Conservation (phyloP, 2,888 invertebrate species). For the Ophion slaviceki region DNA sequence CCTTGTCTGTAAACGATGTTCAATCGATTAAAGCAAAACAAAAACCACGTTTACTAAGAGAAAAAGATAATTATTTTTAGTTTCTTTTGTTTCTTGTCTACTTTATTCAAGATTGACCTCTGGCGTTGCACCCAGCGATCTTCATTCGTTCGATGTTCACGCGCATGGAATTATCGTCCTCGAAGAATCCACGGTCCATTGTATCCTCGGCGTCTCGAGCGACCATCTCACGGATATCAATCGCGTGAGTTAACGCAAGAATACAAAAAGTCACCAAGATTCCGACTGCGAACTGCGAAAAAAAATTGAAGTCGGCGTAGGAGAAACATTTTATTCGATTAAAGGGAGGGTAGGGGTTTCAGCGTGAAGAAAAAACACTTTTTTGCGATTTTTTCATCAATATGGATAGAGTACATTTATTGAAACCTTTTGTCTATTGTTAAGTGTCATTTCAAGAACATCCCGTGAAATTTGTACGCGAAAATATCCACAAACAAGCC, state of each 20-base stretch:
- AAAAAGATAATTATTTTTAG: not conserved
- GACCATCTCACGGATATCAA: slow-evolving; percentile 83
- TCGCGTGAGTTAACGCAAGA: slow-evolving; percentile 82
- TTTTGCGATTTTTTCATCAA: too few relatives aligned
- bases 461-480: too few relatives aligned
- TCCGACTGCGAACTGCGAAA: slow-evolving; percentile 79
- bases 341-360: too few relatives aligned
- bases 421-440: too few relatives aligned
- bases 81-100: not conserved
- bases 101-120: slow-evolving; percentile 74
- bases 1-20: slow-evolving; percentile 78
- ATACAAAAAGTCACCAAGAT: slow-evolving; percentile 80
- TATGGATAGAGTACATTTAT: too few relatives aligned
- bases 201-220: slow-evolving; percentile 83
- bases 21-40: not conserved
- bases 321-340: not conserved
- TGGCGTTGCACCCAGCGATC: slow-evolving; percentile 82
- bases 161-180: slow-evolving; percentile 80
- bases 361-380: too few relatives aligned
- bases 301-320: not conserved
- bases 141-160: slow-evolving; percentile 83
- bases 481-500: too few relatives aligned
- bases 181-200: slow-evolving; percentile 81
- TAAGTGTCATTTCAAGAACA: too few relatives aligned
- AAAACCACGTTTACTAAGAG: not conserved